Evolutionary conservation across 1,140 invertebrate species (phyloP), one percentile per base, ranked within the genome.

Genomic region (Mercenaria mercenaria): DNA sequence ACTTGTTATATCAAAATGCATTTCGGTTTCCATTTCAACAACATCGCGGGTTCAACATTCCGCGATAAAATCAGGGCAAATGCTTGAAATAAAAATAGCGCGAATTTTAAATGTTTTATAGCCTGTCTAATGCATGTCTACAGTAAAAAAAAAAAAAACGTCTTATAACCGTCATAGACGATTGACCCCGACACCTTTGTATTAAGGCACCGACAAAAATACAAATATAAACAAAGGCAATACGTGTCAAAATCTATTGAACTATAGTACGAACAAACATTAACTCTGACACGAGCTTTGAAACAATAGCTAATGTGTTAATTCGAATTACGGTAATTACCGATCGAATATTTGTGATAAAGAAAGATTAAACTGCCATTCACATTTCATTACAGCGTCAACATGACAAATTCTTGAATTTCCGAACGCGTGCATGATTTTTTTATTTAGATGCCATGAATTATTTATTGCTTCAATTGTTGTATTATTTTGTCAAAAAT

Each of bases 211-310:
- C 34, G 67, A 23, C 67, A 72, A 72, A 72, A n/a, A 15, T 72
- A 39, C 15, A 72, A 72, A 72, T 20, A 72, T 72, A 72, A 72
- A 72, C 67, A 72, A 72, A 72, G 23, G 67, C n/a, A 39, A 72
- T 72, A 11, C 67, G 67, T 72, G 67, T 72, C 67, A 72, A 39
- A 41, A 39, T 39, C 3, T 72, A 41, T 18, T 39, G 37, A 72
- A 39, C 34, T 72, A 20, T 72, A 6, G 37, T 10, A 20, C 37
- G 34, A 39, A 72, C 67, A 4, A 13, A 72, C 67, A 41, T 37
- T 72, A 39, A 15, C 32, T 37, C 39, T 72, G 67, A 41, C 67
- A 72, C 37, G 67, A 72, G 67, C 3, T 23, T 39, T 32, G 20
- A 39, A n/a, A 72, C 67, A 72, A 72, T 39, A 72, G 3, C 18